Base-by-base conservation (phyloP, 2,888 invertebrate species). In the Subacronicta megacephala region DNA sequence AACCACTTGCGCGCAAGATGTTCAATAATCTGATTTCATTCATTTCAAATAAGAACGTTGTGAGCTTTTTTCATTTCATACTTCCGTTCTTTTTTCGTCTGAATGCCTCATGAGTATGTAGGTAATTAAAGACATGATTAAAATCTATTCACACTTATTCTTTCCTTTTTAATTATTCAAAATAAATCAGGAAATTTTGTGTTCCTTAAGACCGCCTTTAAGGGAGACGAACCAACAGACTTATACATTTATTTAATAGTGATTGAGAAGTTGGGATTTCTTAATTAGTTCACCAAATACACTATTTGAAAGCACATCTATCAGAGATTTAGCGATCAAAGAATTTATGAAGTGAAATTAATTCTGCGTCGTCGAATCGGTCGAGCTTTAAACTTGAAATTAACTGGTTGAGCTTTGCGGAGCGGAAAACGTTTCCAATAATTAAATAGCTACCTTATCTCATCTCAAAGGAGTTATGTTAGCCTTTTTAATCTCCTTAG, bases 401-500 rank as follows among this genome's bases (percentile, higher is more conserved):
- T 77, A 83, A 75, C 76, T 60, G 68, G 65, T 36, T 66, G 77
- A 77, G 69, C 72, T 60, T 72, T 75, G 72, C 68, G 69, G 58
- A 76, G 72, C 77, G 75, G 75, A 80, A 72, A 81, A 67, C 81
- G 80, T 81, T 82, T 81, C 84, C 83, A 85, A 88, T 90, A 86
- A 89, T 89, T 89, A 90, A 89, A 89, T 88, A 88, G 82, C 84
- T 81, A 82, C 81, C 80, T 81, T 81, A 84, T 82, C 86, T 87
- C 87, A 88, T 84, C 85, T 88, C 89, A 90, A 90, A 88, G 88
- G 88, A 87, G 86, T 87, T 83, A 83, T 85, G 87, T 88, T 88
- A 89, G 90, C 89, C 88, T 86, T 89, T 92, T 90, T 90, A 91
- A 91, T 90, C 90, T 90, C 72, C 84, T 86, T 89, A 89, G 86